Percentiles rank a stretch among this genome's conserved stretches.
These are phyloP conservation scores for Lethenteron reissneri DNA, from an alignment of 2,113 vertebrate species.

Conservation along the genomic window DNA sequence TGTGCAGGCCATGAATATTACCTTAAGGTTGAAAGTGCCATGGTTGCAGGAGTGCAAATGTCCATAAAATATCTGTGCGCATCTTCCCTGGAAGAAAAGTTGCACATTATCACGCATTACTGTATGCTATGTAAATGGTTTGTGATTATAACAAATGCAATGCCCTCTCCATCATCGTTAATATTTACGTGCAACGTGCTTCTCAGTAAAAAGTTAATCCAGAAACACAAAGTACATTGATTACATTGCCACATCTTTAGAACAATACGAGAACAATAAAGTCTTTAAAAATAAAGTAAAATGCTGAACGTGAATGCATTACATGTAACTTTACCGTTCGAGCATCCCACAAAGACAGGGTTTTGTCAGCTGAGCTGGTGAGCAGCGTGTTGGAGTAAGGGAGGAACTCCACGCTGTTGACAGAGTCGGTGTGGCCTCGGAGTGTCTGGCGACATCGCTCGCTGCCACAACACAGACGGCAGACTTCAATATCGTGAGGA, in stretches of 20 bases:
- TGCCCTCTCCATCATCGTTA: no score
- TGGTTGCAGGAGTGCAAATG: slow-evolving; percentile 1
- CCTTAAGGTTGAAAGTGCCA: slow-evolving; percentile 1
- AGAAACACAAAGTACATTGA: no score
- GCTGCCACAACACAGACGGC: slow-evolving; percentile 16
- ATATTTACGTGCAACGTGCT: no score
- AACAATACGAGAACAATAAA: no score
- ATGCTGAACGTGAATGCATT: no score
- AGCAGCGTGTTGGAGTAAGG: slow-evolving; percentile 25
- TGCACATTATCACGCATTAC: no score
- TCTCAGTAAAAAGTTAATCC: no score
- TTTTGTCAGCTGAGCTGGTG: slow-evolving; percentile 28
- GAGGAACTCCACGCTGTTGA: slow-evolving; percentile 38
- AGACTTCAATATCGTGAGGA: no score
- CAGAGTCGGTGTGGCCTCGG: slow-evolving; percentile 29
- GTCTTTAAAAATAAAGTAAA: no score
- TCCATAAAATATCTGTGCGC: not conserved
- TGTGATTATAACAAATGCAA: no score
- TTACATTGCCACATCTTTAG: no score
- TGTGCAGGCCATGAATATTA: not conserved
- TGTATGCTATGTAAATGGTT: no score
- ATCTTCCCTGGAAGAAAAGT: not conserved
- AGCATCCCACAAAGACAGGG: slow-evolving; percentile 25
- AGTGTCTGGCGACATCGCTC: slow-evolving; percentile 29
- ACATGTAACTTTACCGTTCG: slow-evolving; percentile 19